Percentiles rank a stretch among this genome's conserved stretches.
Conservation (phyloP, 2,888 invertebrate genomes). For the Trichogramma dendrolimi region DNA sequence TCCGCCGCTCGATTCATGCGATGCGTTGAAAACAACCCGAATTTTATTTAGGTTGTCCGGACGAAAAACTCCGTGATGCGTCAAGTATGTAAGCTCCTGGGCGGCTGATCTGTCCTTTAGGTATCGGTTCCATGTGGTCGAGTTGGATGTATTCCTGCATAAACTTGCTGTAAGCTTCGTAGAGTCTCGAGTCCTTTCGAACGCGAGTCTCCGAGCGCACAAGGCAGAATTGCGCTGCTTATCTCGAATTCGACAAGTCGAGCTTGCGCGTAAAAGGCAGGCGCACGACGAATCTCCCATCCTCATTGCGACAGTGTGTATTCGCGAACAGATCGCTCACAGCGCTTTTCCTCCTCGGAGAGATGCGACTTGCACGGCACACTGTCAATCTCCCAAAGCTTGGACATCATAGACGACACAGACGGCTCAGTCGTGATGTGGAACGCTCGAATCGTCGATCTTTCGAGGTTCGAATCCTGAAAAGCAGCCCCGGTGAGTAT, state of each 20-base stretch:
- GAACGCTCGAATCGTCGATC: background rate
- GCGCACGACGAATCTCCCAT: conserved; percentile 34
- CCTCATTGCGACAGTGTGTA: conserved; percentile 25
- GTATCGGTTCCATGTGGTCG: too few relatives aligned
- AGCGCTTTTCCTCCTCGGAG: conserved; percentile 29
- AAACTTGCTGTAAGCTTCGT: too few relatives aligned
- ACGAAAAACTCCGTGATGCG: background rate
- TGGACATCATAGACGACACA: background rate
- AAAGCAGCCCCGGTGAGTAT: background rate
- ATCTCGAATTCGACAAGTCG: background rate
- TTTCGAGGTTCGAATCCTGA: background rate
- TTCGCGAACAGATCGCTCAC: conserved; percentile 32
- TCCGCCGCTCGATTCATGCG: conserved; percentile 27
- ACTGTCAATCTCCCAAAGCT: conserved; percentile 20
- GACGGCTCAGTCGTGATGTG: too few relatives aligned
- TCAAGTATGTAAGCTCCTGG: too few relatives aligned
- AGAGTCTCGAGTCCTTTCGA: too few relatives aligned
- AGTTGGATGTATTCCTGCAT: too few relatives aligned
- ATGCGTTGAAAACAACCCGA: conserved; percentile 42
- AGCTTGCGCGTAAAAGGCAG: conserved; percentile 24
- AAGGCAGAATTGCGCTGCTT: too few relatives aligned
- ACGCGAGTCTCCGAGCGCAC: too few relatives aligned
- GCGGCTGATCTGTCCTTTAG: too few relatives aligned
- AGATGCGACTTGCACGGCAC: background rate
- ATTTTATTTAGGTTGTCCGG: conserved; percentile 26